Evolutionary conservation across 2,888 invertebrate species (phyloP).

Genomic region (Ethmia dodecea): DNA sequence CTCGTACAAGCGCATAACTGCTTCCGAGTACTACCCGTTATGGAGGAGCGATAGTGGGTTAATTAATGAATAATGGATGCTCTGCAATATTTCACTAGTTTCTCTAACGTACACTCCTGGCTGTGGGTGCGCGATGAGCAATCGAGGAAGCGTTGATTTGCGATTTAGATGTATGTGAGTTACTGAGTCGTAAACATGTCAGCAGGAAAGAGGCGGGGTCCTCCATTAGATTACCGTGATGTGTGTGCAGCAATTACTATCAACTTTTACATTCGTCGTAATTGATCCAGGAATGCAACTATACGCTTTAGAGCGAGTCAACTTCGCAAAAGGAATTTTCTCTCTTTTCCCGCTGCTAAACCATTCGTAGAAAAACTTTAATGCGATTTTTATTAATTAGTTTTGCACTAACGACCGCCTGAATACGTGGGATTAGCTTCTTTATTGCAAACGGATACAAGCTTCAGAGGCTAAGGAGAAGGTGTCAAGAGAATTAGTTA

Average conservation of each 20-base stretch:
- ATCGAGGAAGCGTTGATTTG: conserved; percentile 32
- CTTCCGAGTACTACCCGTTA: conserved; percentile 42
- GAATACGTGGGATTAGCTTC: conserved; percentile 24
- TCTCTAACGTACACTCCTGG: conserved; percentile 30
- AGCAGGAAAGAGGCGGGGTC: conserved; percentile 17
- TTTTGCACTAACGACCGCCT: conserved; percentile 25
- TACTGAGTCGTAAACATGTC: conserved; percentile 19
- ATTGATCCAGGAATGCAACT: conserved; percentile 36
- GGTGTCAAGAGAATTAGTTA: conserved; percentile 37
- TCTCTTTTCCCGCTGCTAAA: conserved; percentile 41
- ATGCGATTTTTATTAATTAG: conserved; percentile 59
- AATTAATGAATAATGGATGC: conserved; percentile 68
- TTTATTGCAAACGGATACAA: conserved; percentile 27
- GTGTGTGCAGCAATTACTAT: conserved; percentile 26
- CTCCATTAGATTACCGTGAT: conserved; percentile 17
- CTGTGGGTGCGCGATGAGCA: conserved; percentile 27
- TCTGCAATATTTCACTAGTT: conserved; percentile 55
- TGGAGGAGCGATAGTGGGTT: conserved; percentile 48
- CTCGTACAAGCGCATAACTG: conserved; percentile 16
- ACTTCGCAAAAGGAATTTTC: conserved; percentile 42
- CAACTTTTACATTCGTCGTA: conserved; percentile 46
- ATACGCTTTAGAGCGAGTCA: conserved; percentile 30
- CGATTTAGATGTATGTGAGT: conserved; percentile 26
- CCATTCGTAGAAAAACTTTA: conserved; percentile 47
- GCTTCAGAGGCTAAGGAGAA: conserved; percentile 21